A percentile compares a stretch with the other conserved stretches of the same genome.
These are phyloP conservation scores for Acleris holmiana DNA, from an alignment of 2,888 invertebrate genomes.

Conservation along the genomic window DNA sequence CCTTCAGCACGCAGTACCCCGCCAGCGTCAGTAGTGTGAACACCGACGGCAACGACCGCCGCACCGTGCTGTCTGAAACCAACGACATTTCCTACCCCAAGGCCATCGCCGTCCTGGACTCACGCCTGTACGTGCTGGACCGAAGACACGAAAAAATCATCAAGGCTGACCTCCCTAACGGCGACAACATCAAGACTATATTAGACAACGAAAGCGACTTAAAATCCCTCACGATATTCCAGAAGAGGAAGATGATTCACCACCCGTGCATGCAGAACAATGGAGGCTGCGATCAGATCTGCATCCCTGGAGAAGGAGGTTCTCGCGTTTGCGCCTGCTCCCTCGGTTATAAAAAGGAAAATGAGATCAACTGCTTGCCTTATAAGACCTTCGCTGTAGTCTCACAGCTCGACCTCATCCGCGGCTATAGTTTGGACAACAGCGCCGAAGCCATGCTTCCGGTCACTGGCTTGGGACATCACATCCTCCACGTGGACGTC, in stretches of 20 bases:
- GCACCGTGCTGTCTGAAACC: slow-evolving; percentile 87
- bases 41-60: slow-evolving; percentile 88
- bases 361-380: slow-evolving; percentile 90
- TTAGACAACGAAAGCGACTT: slow-evolving; percentile 94
- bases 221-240: slow-evolving; percentile 93
- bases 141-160: slow-evolving; percentile 95
- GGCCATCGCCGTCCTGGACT: slow-evolving; percentile 92
- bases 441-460: slow-evolving; percentile 97
- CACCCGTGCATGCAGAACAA: slow-evolving; percentile 95
- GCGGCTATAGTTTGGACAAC: slow-evolving; percentile 94
- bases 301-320: slow-evolving; percentile 92
- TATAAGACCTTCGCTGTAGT: slow-evolving; percentile 97
- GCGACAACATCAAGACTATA: slow-evolving; percentile 89
- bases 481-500: slow-evolving; percentile 95
- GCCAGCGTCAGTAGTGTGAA: slow-evolving; percentile 88
- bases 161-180: slow-evolving; percentile 91
- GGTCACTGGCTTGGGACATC: slow-evolving; percentile 94
- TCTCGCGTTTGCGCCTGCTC: slow-evolving; percentile 94
- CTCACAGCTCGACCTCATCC: slow-evolving; percentile 93
- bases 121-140: slow-evolving; percentile 93
- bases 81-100: slow-evolving; percentile 91
- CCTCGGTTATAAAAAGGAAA: slow-evolving; percentile 93
- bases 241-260: slow-evolving; percentile 90
- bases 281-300: slow-evolving; percentile 97
- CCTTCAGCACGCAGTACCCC: slow-evolving; percentile 88